Base-by-base conservation (phyloP, 2,113 vertebrate species). In the Petaurus breviceps region DNA sequence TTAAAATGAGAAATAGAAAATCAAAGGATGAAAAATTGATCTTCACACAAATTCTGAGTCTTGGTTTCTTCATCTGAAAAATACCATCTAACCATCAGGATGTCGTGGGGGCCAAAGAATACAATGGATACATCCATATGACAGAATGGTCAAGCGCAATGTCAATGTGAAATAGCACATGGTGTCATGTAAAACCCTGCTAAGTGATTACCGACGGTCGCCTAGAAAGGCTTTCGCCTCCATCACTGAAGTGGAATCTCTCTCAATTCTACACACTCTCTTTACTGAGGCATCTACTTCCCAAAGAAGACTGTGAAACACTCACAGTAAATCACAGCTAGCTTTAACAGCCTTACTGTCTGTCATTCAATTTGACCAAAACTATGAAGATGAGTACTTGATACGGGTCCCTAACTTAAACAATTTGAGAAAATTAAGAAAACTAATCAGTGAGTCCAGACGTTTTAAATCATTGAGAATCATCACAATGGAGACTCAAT, bases 391-490 rank as follows among this genome's bases (percentile, higher is more conserved):
- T 94, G 90, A 95, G 96, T 94, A 96, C 54, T 96, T 84, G 50
- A 25, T 91, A 19, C 92, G 6, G 25, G 96, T 97, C 91, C 28
- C 49, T 92, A 95, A 26, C 23, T 89, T 77, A 97, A 43, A 89
- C 94, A 77, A 92, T 91, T 92, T 93, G 93, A 89, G 46, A 95
- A 95, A 94, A 92, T 92, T 22, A 97, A 91, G n/a, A 93, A 94
- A 92, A 93, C 24, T 95, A 47, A 96, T 61, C 91, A 93, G 1
- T 61, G 92, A 95, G 93, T 96, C 93, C 57, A 49, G 77, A 94
- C 14, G 96, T 93, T 97, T 96, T 95, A 51, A 90, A 51, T 96
- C 55, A 96, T 68, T 96, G 92, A 94, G 96, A 96, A 46, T 90
- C 90, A 92, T 92, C 9, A 92, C 49, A 84, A 95, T 11, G 94